A percentile compares a stretch with the other conserved stretches of the same genome.
phyloP scores from a whole-genome alignment of 2,797 vertebrate species.

The Allobates femoralis region DNA sequence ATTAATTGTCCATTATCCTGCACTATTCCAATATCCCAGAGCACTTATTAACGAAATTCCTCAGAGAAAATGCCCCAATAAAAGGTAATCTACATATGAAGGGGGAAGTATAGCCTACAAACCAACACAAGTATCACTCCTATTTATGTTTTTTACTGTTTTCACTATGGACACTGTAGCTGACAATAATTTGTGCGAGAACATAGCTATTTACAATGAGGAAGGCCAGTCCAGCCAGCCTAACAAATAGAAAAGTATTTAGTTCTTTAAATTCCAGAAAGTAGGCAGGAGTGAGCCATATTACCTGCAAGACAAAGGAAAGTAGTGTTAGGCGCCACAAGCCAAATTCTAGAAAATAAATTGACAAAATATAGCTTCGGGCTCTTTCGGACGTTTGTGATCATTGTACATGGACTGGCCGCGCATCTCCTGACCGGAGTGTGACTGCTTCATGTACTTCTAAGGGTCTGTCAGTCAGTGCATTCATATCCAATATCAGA shows the following conservation, averaged over 20 bases:
- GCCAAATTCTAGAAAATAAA: not conserved
- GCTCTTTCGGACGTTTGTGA: too few relatives aligned
- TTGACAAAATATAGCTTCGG: too few relatives aligned
- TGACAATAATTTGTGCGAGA: conserved; percentile 84
- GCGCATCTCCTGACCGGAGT: too few relatives aligned
- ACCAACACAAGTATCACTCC: not conserved
- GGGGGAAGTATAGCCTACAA: not conserved
- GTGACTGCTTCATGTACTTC: too few relatives aligned
- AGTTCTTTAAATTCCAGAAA: conserved; percentile 89
- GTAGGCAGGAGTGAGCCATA: conserved; percentile 90
- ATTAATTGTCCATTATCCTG: too few relatives aligned
- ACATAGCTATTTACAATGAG: conserved; percentile 86
- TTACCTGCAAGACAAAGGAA: conserved; percentile 70
- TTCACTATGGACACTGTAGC: conserved; percentile 76
- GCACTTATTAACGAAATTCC: not conserved
- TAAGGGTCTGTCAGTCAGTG: too few relatives aligned
- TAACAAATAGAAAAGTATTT: conserved; percentile 87
- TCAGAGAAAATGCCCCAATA: not conserved
- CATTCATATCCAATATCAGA: too few relatives aligned
- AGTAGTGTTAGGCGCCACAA: not conserved
- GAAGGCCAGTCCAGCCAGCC: conserved; percentile 88
- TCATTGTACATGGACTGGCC: too few relatives aligned
- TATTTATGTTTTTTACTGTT: conserved; percentile 66
- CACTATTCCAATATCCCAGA: too few relatives aligned
- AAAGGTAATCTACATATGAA: not conserved